These are phyloP conservation scores for Limnephilus lunatus DNA, from an alignment of 2,888 invertebrate species.

Conservation along the genomic window DNA sequence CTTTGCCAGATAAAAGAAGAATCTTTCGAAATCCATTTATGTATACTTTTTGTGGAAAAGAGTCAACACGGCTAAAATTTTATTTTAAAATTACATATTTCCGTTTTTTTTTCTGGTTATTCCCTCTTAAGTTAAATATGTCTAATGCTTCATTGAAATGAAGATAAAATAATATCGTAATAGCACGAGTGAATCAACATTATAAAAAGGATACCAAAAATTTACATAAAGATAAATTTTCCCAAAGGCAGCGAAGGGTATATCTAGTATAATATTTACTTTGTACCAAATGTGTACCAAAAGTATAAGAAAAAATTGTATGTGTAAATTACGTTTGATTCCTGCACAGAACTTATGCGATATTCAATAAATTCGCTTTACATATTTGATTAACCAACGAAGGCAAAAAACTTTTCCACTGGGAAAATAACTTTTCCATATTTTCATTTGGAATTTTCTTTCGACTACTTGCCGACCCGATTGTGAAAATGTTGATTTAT, in stretches of 20 bases:
- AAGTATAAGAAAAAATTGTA: not conserved
- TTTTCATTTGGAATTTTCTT: constrained; percentile 6
- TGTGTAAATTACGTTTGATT: constrained; percentile 26
- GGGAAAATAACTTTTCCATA: constrained; percentile 25
- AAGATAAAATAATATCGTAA: too few relatives aligned
- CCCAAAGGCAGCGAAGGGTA: not conserved
- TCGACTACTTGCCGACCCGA: not conserved
- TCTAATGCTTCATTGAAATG: too few relatives aligned
- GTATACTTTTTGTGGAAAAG: too few relatives aligned
- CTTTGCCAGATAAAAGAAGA: too few relatives aligned
- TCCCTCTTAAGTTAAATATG: too few relatives aligned
- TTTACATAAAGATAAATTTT: not conserved
- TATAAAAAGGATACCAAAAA: not conserved
- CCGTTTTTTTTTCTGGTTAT: too few relatives aligned
- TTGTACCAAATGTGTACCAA: not conserved
- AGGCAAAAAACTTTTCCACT: constrained; percentile 23
- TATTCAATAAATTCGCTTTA: constrained; percentile 39
- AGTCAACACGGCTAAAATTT: too few relatives aligned
- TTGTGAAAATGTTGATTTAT: not conserved
- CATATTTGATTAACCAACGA: constrained; percentile 45
- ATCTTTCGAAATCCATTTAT: too few relatives aligned
- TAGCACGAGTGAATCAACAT: not conserved
- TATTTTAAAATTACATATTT: too few relatives aligned
- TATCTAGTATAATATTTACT: not conserved
- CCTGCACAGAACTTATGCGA: constrained; percentile 33